A percentile compares a stretch with the other conserved stretches of the same genome.
Evolutionary conservation across 2,888 invertebrate species (phyloP).

Genomic region (Heliothis peltigera): DNA sequence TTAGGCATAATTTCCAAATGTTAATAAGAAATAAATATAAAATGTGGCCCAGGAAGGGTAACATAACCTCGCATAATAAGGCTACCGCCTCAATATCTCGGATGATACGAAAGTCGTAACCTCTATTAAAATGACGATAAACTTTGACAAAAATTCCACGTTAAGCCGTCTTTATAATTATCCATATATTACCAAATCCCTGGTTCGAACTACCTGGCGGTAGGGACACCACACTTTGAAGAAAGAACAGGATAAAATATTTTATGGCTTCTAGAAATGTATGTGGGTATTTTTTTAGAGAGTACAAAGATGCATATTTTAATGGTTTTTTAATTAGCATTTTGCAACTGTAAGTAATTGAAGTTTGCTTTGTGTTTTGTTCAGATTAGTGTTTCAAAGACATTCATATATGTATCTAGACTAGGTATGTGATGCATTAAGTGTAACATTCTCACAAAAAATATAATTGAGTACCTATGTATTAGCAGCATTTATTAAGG

Average conservation of each 20-base stretch:
- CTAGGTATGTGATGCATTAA: no score
- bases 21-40: slow-evolving; percentile 1
- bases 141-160: slow-evolving; percentile 89
- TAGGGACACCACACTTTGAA: slow-evolving; percentile 34
- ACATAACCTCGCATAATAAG: slow-evolving; percentile 73
- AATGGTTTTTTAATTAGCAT: no score
- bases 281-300: neutral
- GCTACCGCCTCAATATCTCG: slow-evolving; percentile 82
- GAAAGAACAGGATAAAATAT: neutral
- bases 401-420: no score
- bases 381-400: no score
- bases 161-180: slow-evolving; percentile 89
- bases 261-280: neutral
- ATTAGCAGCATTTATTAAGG: no score
- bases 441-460: no score
- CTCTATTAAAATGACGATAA: slow-evolving; percentile 89
- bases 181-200: slow-evolving; percentile 88
- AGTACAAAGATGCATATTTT: no score
- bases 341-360: no score
- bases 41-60: slow-evolving; percentile 33
- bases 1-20: slow-evolving; percentile 27
- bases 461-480: no score
- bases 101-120: slow-evolving; percentile 81
- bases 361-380: no score
- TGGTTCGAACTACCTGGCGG: slow-evolving; percentile 84